A percentile compares a stretch with the other conserved stretches of the same genome.
Evolutionary conservation across 2,888 invertebrate species (phyloP).

Genomic region (Drosophila cracens): DNA sequence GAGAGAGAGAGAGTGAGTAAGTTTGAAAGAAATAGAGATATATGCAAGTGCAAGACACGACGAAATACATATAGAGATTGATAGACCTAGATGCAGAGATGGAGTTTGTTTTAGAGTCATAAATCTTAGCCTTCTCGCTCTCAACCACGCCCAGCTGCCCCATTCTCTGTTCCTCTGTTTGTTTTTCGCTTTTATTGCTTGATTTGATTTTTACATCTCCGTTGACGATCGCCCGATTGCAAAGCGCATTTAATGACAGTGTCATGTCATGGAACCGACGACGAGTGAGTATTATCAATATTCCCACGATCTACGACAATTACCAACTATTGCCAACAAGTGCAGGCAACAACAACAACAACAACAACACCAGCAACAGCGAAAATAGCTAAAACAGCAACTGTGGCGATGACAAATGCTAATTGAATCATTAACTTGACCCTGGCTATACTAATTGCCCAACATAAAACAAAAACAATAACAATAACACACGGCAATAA

Average conservation of each 20-base stretch:
- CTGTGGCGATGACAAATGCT: constrained; percentile 71
- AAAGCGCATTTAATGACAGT: constrained; percentile 17
- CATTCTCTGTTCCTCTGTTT: not conserved
- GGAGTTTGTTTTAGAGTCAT: not conserved
- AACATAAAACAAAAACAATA: constrained; percentile 61
- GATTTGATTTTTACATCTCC: constrained; percentile 29
- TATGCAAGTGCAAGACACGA: not conserved
- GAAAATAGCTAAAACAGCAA: not conserved
- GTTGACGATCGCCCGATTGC: constrained; percentile 26
- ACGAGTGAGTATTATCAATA: constrained; percentile 58
- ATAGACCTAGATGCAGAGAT: not conserved
- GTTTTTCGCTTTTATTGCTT: not conserved
- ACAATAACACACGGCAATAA: constrained; percentile 29
- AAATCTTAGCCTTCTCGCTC: not conserved
- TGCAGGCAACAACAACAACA: constrained; percentile 11
- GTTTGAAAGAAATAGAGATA: not conserved
- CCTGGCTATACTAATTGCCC: constrained; percentile 70
- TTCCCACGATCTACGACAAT: constrained; percentile 75
- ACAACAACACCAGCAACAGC: not conserved
- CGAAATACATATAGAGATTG: not conserved
- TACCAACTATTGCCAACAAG: constrained; percentile 49
- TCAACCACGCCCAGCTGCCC: not conserved
- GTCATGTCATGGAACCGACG: constrained; percentile 37
- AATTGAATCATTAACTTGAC: constrained; percentile 77
- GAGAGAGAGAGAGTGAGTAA: not conserved